These are phyloP conservation scores for Pachycephala philippinensis DNA, from an alignment of 2,113 vertebrate species.

Conservation along the genomic window DNA sequence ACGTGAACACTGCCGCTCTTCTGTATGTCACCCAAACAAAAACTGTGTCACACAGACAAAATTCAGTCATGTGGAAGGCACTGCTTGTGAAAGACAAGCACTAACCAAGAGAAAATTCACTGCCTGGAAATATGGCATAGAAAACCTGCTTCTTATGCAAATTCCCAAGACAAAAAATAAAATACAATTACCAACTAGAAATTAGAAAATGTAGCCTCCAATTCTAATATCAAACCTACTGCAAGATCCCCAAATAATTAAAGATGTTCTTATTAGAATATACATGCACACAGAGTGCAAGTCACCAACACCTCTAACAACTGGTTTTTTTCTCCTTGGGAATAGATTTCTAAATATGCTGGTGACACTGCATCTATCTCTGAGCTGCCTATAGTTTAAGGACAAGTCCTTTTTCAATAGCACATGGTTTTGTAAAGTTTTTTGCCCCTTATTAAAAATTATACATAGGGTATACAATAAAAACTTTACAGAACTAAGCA, in stretches of 20 bases:
- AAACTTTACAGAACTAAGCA: slow-evolving; percentile 66
- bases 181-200: neutral
- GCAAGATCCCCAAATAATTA: neutral
- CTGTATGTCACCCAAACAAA: neutral
- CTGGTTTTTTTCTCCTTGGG: neutral
- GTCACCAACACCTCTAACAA: neutral
- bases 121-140: neutral
- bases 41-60: accelerated
- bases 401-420: slow-evolving; percentile 57
- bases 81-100: neutral
- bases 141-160: neutral
- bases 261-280: neutral
- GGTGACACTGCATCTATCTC: slow-evolving; percentile 24
- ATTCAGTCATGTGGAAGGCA: neutral
- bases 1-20: neutral
- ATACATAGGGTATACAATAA: neutral
- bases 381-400: neutral
- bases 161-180: neutral
- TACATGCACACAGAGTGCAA: neutral
- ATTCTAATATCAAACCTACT: neutral
- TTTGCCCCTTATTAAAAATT: slow-evolving; percentile 25
- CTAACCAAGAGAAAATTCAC: neutral
- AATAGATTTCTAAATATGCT: slow-evolving; percentile 9
- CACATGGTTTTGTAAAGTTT: slow-evolving; percentile 62
- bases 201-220: neutral